A percentile compares a stretch with the other conserved stretches of the same genome.
phyloP scores from a whole-genome alignment of 2,797 vertebrate genomes.

The Gymnothorax javanicus region DNA sequence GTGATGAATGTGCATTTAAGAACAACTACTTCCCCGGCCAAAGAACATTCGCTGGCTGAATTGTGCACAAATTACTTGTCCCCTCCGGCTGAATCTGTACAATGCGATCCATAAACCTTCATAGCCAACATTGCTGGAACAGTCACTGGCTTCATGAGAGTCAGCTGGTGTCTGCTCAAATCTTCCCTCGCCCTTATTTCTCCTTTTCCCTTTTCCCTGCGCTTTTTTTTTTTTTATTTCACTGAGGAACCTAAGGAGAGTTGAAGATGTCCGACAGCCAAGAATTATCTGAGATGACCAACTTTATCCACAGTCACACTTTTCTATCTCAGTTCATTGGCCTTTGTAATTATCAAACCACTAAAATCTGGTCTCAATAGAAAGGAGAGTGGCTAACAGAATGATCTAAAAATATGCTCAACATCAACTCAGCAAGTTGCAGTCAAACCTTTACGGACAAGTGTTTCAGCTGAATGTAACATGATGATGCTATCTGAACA shows the following conservation, averaged over 20 bases:
- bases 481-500: no score
- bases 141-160: conserved; percentile 68
- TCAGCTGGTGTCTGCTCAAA: conserved; percentile 71
- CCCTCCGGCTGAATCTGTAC: neutral
- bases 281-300: conserved; percentile 68
- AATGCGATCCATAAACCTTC: conserved; percentile 56
- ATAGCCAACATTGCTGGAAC: conserved; percentile 72
- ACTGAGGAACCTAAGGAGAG: conserved; percentile 74
- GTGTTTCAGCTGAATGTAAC: neutral
- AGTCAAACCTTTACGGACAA: neutral
- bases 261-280: conserved; percentile 71
- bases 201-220: conserved; percentile 62
- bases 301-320: conserved; percentile 23
- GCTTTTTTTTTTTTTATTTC: conserved; percentile 64
- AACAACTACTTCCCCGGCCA: neutral
- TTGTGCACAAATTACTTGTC: neutral
- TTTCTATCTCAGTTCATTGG: conserved; percentile 22
- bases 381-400: neutral
- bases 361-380: neutral
- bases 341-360: neutral
- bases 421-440: neutral
- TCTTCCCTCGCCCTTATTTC: conserved; percentile 50
- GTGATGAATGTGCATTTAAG: conserved; percentile 6
- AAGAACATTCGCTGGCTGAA: conserved; percentile 8
- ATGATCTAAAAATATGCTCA: neutral